A percentile compares a stretch with the other conserved stretches of the same genome.
phyloP scores from a whole-genome alignment of 1,140 invertebrate genomes.

The Nasonia longicornis region DNA sequence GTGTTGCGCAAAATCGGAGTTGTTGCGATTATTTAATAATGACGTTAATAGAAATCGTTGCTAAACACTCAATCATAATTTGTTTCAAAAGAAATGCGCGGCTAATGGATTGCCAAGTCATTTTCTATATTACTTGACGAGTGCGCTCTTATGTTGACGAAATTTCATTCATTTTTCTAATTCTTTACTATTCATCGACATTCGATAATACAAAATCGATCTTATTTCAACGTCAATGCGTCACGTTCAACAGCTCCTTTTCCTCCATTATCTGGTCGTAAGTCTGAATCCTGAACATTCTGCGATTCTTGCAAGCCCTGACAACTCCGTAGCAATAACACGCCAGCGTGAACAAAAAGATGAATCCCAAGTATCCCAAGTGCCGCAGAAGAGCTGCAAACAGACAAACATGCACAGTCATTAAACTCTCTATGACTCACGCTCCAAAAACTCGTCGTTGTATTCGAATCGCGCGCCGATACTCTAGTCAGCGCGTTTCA shows the following conservation, averaged over 20 bases:
- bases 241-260: not conserved
- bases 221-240: too few species aligned
- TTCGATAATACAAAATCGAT: too few species aligned
- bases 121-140: too few species aligned
- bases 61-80: too few species aligned
- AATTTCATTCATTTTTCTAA: too few species aligned
- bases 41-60: too few species aligned
- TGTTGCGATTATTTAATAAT: too few species aligned
- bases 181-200: too few species aligned
- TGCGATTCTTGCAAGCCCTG: constrained; percentile 59
- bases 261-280: constrained; percentile 38
- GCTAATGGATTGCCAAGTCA: too few species aligned
- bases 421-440: constrained; percentile 27
- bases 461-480: constrained; percentile 34
- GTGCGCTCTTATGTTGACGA: too few species aligned
- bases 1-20: too few species aligned
- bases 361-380: constrained; percentile 70
- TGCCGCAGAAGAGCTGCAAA: constrained; percentile 69
- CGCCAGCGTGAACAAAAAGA: constrained; percentile 67
- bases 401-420: constrained; percentile 19
- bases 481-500: not conserved
- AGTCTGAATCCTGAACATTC: constrained; percentile 38
- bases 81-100: too few species aligned
- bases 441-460: constrained; percentile 21
- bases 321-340: constrained; percentile 71